Conservation (phyloP, 2,797 vertebrate species). For the Toxotes lorentzi region DNA sequence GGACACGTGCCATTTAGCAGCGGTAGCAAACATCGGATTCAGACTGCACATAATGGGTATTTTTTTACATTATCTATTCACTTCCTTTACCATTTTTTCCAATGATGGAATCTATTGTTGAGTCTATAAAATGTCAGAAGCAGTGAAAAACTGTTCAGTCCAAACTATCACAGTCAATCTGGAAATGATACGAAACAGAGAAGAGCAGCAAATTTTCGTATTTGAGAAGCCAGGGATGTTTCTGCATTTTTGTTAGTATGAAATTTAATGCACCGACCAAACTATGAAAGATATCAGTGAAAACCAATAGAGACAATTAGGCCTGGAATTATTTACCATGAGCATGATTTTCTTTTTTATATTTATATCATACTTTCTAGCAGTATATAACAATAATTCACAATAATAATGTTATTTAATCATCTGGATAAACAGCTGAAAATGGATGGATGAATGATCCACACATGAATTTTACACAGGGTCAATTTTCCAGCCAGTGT, state of each 20-base stretch:
- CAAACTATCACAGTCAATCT: not conserved
- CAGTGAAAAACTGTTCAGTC: constrained; percentile 6
- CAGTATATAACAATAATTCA: not conserved
- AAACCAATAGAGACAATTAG: not conserved
- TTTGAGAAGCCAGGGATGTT: constrained; percentile 2
- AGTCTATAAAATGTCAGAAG: not conserved
- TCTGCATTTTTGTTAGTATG: not conserved
- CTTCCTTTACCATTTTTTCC: not conserved
- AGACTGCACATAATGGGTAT: not conserved
- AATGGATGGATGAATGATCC: not conserved
- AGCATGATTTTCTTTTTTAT: not conserved
- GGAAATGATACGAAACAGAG: not conserved
- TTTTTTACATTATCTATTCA: constrained; percentile 11
- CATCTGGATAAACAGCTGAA: not conserved
- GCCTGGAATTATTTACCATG: not conserved
- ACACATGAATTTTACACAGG: not conserved
- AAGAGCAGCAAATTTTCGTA: not conserved
- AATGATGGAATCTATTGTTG: not conserved
- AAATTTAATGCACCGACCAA: not conserved
- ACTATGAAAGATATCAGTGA: not conserved
- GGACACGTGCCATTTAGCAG: constrained; percentile 6
- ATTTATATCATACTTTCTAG: not conserved
- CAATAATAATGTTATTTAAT: not conserved
- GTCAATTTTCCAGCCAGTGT: not conserved
- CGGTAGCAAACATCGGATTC: not conserved